Conservation (phyloP, 2,888 invertebrate species). For the Lasioglossum calceatum region DNA sequence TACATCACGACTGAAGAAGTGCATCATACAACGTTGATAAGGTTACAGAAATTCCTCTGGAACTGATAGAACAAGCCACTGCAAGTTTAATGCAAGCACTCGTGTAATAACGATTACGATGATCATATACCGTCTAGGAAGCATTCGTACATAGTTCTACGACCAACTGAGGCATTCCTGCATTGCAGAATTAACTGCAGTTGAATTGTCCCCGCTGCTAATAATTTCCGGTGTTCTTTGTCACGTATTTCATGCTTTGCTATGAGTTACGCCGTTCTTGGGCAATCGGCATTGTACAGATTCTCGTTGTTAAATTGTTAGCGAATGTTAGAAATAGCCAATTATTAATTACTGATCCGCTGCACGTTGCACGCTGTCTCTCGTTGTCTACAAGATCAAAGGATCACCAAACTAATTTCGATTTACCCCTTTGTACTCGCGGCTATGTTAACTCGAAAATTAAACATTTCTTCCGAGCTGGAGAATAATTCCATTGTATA, state of each 20-base stretch:
- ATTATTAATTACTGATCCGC: not conserved
- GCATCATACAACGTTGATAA: not conserved
- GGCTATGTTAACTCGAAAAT: too few relatives aligned
- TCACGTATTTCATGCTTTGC: conserved; percentile 4
- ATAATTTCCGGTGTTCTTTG: conserved; percentile 5
- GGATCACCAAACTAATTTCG: not conserved
- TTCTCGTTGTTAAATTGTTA: not conserved
- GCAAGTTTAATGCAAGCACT: conserved; percentile 17
- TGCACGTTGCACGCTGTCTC: not conserved
- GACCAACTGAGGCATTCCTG: conserved; percentile 1
- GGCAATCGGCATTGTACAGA: not conserved
- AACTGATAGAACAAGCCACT: not conserved
- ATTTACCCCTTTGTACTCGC: not conserved
- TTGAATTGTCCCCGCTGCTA: not conserved
- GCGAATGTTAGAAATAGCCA: not conserved
- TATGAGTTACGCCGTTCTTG: not conserved
- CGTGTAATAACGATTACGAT: conserved; percentile 20
- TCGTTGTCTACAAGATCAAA: not conserved
- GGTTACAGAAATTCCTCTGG: conserved; percentile 13
- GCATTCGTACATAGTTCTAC: not conserved
- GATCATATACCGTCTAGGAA: conserved; percentile 5
- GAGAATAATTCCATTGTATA: too few relatives aligned
- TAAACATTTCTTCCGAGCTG: too few relatives aligned
- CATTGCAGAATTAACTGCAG: not conserved
- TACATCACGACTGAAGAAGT: not conserved